Conservation (phyloP, 2,113 vertebrate genomes). For the Nestor notabilis region DNA sequence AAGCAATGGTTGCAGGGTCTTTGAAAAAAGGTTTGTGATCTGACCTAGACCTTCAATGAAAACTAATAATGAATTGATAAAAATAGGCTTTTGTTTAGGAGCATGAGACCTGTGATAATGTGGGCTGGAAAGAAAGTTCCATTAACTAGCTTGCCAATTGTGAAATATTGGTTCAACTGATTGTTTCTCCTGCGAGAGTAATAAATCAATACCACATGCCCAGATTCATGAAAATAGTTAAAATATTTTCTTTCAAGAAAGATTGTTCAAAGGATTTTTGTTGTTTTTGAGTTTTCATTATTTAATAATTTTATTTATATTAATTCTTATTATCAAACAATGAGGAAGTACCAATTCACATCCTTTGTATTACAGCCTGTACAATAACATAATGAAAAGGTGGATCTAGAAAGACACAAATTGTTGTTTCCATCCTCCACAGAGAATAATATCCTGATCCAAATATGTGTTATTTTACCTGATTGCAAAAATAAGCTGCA, state of each 20-base stretch:
- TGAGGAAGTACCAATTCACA: background rate
- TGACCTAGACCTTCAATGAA: background rate
- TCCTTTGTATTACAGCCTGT: background rate
- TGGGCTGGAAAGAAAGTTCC: background rate
- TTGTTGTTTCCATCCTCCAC: background rate
- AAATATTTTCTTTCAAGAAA: background rate
- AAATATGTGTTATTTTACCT: background rate
- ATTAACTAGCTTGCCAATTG: background rate
- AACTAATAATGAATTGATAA: constrained; percentile 33
- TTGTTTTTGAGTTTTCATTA: background rate
- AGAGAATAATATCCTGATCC: background rate
- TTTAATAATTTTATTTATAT: background rate
- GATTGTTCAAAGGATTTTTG: background rate
- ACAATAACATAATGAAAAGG: background rate
- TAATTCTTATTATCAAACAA: background rate
- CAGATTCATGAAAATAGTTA: background rate
- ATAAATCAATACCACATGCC: background rate
- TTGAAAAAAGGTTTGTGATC: background rate
- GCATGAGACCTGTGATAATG: background rate
- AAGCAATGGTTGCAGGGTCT: background rate
- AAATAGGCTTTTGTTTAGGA: background rate
- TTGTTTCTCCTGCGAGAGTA: background rate
- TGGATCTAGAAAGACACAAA: background rate
- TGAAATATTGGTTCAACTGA: background rate
- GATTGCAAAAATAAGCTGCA: background rate